Base-by-base conservation (phyloP, 2,888 invertebrate genomes). In the Subacronicta megacephala region DNA sequence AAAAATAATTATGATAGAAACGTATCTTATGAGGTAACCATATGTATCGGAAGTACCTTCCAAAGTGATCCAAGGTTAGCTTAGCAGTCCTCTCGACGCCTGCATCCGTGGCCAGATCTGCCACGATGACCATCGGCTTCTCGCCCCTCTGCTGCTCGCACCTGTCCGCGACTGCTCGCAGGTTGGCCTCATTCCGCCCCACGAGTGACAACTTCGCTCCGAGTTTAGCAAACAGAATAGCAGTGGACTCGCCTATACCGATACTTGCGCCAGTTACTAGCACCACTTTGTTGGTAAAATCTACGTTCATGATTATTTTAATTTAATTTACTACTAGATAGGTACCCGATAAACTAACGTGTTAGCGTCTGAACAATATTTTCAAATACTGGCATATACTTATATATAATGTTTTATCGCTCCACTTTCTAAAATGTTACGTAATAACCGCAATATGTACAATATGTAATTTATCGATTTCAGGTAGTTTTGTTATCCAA, bases 221-320 rank as follows among this genome's bases (percentile, higher is more conserved):
- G 51, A 67, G 73, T 47, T 75, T 63, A 0, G 81, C 81, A 33
- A 83, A 82, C 56, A 80, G 46, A 7, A 80, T 33, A 7, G 83
- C 82, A 1, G 72, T 82, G 4, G 79, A 63, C 46, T 79, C 79
- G 0, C 84, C 84, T 4, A 84, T 82, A 0, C 84, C 85, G 0
- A 79, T 78, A 50, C 84, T 83, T 0, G 83, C 84, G n/a, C 85
- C 85, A 0, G 82, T 85, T 37, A 85, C 79, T 13, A 85, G 38
- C 37, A 82, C 82, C 0, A 83, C 81, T 73, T 83, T 83, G 18
- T 70, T 58, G 0, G 74, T 49, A 45, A 84, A 83, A 47, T 78
- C 62, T 10, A 18, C 13, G 3, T 29, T 23, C 37, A 35, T 42
- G 2, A 1, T 18, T 15, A 33, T 17, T 31, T 29, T 29, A n/a